phyloP scores from a whole-genome alignment of 2,888 invertebrate genomes.

The Patella caerulea region DNA sequence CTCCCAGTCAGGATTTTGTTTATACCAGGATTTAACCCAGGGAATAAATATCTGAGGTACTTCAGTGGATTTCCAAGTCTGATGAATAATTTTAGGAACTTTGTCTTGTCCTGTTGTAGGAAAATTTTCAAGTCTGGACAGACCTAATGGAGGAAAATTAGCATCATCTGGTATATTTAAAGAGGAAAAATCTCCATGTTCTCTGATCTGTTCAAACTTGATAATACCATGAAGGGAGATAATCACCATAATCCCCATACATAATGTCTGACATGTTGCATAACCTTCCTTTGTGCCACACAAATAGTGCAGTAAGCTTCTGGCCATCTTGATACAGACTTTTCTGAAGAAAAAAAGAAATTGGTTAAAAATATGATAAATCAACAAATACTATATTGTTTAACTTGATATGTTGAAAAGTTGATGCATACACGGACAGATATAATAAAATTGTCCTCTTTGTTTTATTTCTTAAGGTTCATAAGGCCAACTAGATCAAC shows the following conservation, averaged over 20 bases:
- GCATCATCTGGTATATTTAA: conserved; percentile 45
- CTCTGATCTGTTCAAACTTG: conserved; percentile 55
- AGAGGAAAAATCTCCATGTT: conserved; percentile 50
- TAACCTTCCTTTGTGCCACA: too few species aligned
- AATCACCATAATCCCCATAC: not conserved
- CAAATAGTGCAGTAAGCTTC: too few species aligned
- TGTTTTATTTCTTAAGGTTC: too few species aligned
- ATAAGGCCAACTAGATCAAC: too few species aligned
- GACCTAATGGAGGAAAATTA: conserved; percentile 37
- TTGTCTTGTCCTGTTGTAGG: conserved; percentile 41
- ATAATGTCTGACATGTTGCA: not conserved
- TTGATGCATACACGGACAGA: too few species aligned
- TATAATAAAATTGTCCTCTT: too few species aligned
- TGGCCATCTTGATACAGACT: too few species aligned
- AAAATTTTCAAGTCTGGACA: conserved; percentile 46
- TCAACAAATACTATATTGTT: too few species aligned
- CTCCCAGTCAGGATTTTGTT: conserved; percentile 65
- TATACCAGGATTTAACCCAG: conserved; percentile 64
- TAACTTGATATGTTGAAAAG: too few species aligned
- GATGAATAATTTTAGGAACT: conserved; percentile 63
- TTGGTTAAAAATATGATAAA: too few species aligned
- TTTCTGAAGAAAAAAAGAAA: too few species aligned
- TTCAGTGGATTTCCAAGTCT: conserved; percentile 59
- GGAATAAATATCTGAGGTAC: conserved; percentile 54
- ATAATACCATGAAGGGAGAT: conserved; percentile 48